These are phyloP conservation scores for Forficula auricularia DNA, from an alignment of 1,140 invertebrate genomes.

Conservation along the genomic window DNA sequence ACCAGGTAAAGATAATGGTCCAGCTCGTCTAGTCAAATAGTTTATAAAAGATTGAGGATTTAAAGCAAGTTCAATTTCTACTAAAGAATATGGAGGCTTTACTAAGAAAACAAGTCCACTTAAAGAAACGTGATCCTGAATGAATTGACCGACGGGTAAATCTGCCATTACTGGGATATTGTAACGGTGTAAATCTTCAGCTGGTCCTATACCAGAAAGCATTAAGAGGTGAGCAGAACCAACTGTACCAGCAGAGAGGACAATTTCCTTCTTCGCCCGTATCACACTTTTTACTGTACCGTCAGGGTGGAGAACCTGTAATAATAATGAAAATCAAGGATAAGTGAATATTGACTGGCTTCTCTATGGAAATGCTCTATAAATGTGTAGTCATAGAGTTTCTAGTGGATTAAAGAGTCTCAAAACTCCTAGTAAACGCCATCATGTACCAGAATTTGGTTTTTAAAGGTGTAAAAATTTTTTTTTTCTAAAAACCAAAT, in stretches of 20 bases:
- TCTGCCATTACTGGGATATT: constrained; percentile 38
- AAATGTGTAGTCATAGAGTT: no score
- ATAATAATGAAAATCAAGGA: no score
- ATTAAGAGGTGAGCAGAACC: constrained; percentile 20
- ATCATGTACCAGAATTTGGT: no score
- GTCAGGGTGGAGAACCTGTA: no score
- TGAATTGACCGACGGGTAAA: constrained; percentile 59
- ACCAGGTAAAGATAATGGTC: constrained; percentile 49
- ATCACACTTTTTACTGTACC: no score
- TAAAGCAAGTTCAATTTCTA: constrained; percentile 28
- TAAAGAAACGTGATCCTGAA: constrained; percentile 59
- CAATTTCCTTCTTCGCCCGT: constrained; percentile 5
- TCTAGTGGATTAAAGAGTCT: no score
- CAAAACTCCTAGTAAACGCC: no score
- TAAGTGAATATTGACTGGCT: no score
- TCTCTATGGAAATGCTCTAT: no score
- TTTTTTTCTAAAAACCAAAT: no score
- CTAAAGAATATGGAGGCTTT: constrained; percentile 23
- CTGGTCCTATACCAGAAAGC: constrained; percentile 30
- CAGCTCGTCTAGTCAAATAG: constrained; percentile 31
- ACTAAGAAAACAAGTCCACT: constrained; percentile 47
- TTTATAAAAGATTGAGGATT: constrained; percentile 34
- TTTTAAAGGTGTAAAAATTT: no score
- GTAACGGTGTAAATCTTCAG: constrained; percentile 28
- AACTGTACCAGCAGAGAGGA: constrained; percentile 18